Evolutionary conservation across 2,113 vertebrate species (phyloP).

Genomic region (Oreochromis spilurus): DNA sequence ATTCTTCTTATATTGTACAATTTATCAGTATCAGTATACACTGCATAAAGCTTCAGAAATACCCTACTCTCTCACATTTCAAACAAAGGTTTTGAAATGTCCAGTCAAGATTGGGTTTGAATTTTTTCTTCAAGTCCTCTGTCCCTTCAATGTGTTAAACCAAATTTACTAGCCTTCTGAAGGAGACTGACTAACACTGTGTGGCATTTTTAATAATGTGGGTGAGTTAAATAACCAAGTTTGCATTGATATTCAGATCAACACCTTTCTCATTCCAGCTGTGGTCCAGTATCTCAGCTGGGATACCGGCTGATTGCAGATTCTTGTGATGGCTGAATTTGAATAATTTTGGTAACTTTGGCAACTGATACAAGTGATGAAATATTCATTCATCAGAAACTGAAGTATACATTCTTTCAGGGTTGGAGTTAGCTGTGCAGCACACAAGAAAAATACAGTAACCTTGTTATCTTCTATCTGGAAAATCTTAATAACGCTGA

Average conservation of each 20-base stretch:
- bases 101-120: background rate
- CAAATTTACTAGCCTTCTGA: background rate
- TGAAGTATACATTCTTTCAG: background rate
- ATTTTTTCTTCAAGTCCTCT: background rate
- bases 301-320: background rate
- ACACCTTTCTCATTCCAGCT: background rate
- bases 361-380: background rate
- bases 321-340: background rate
- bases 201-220: background rate
- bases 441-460: background rate
- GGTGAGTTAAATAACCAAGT: background rate
- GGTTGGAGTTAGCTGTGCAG: background rate
- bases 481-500: background rate
- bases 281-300: background rate
- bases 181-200: background rate
- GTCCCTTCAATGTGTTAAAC: background rate
- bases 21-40: background rate
- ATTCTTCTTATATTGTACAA: background rate
- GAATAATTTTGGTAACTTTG: background rate
- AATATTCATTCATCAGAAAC: background rate
- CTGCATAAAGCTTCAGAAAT: background rate
- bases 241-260: background rate
- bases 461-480: background rate
- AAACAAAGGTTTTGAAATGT: background rate
- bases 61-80: background rate